A percentile compares a stretch with the other conserved stretches of the same genome.
Conservation (phyloP, 2,888 invertebrate species). For the Lepidochrysops patricia region DNA sequence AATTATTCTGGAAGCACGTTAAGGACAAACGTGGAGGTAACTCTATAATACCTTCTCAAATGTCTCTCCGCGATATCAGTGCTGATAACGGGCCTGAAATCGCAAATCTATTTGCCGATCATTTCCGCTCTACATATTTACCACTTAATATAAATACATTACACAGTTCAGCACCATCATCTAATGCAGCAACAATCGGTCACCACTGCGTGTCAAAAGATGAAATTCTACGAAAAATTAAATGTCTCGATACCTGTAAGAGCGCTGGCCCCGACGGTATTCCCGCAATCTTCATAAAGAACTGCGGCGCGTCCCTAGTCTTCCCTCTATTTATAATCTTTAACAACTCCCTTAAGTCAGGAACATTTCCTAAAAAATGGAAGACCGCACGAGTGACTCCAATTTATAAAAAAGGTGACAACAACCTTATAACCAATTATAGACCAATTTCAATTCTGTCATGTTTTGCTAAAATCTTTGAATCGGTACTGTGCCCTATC, state of each 20-base stretch:
- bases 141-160: neutral
- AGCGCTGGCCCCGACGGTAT: conserved; percentile 18
- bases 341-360: conserved; percentile 13
- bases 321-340: conserved; percentile 15
- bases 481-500: too few species aligned
- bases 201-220: neutral
- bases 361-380: conserved; percentile 15
- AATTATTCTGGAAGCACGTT: conserved; percentile 8
- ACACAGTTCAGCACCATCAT: neutral
- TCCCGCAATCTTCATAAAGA: conserved; percentile 16
- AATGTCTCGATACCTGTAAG: conserved; percentile 13
- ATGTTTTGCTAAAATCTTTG: too few species aligned
- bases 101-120: conserved; percentile 14
- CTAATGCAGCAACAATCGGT: neutral
- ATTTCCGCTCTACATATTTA: conserved; percentile 11
- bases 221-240: neutral
- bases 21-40: neutral
- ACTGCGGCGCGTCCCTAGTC: conserved; percentile 9
- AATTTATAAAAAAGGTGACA: conserved; percentile 16
- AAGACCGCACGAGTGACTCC: conserved; percentile 17
- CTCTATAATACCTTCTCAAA: conserved; percentile 8
- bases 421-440: conserved; percentile 15
- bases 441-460: too few species aligned
- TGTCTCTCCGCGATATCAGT: neutral
- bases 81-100: conserved; percentile 1